Evolutionary conservation across 2,888 invertebrate genomes (phyloP), one percentile per base, ranked within the genome.

Genomic region (Vannuccia rotundouncinata): DNA sequence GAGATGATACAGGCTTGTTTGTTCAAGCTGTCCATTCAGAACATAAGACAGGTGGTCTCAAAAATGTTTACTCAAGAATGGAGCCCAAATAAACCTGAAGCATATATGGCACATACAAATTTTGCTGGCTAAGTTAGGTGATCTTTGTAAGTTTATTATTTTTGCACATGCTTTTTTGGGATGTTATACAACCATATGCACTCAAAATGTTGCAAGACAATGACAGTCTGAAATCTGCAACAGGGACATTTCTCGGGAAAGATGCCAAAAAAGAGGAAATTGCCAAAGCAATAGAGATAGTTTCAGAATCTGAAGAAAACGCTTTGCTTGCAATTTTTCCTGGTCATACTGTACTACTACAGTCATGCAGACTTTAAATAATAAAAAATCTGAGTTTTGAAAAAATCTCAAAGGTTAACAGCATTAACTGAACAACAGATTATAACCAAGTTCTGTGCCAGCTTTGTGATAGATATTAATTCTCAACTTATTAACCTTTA

Each of bases 201-300:
- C 66, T 66, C 25, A 66, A 66, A 66, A 66, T 66, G 25, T 66
- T 66, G 66, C 66, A 66, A 66, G 66, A 66, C 66, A 66, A 66
- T 22, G 66, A 66, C 2, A 66, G 66, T 66, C 66, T 66, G 25
- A 66, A 66, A 66, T 66, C 66, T 5, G 10, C 25, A 66, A 22
- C 66, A 66, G 66, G 25, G 66, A 66, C 66, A 66, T 66, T 66
- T 66, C 66, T 66, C 66, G 25, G 25, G 66, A 66, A 66, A 66
- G 66, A 66, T 66, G 66, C 66, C 66, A 66, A 66, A 17, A 17
- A 66, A n/a, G 66, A 66, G 66, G 25, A 22, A 17, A 66, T 66
- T 66, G 66, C 22, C 66, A 66, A 66, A 66, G 66, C 66, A 5
- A 66, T 66, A 22, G 66, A 66, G 66, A 66, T 66, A 45, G 45